Evolutionary conservation across 2,888 invertebrate genomes (phyloP).

Genomic region (Uropetala carovei): DNA sequence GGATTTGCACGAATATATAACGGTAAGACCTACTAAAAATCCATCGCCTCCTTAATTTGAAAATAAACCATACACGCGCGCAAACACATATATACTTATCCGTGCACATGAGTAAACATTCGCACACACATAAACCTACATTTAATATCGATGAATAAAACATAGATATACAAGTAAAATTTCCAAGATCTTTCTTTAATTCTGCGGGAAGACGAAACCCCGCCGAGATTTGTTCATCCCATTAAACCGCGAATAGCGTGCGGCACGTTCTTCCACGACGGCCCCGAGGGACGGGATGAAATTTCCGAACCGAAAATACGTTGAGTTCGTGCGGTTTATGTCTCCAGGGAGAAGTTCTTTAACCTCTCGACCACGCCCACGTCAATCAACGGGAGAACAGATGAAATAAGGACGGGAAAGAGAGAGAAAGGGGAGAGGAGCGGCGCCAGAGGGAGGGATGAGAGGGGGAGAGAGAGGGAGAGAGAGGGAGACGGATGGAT

Average conservation of each 20-base stretch:
- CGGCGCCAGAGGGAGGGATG: neutral
- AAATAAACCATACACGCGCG: no score
- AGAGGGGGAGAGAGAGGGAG: neutral
- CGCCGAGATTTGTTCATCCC: neutral
- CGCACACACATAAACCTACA: no score
- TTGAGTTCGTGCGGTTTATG: constrained; percentile 50
- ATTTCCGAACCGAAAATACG: neutral
- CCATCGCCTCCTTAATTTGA: no score
- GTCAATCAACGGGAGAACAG: constrained; percentile 44
- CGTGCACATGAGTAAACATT: no score
- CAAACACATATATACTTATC: no score
- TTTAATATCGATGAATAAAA: no score
- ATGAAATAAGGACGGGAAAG: neutral
- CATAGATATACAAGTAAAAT: no score
- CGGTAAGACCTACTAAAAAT: no score
- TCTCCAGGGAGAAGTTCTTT: neutral
- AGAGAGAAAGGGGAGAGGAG: neutral
- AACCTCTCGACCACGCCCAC: constrained; percentile 32
- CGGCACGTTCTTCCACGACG: neutral
- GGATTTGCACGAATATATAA: no score
- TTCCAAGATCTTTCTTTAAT: neutral
- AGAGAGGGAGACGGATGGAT: neutral
- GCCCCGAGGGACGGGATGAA: neutral
- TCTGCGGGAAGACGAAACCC: neutral
- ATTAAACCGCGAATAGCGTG: neutral